phyloP scores from a whole-genome alignment of 2,888 invertebrate genomes.

The Arctia plantaginis region DNA sequence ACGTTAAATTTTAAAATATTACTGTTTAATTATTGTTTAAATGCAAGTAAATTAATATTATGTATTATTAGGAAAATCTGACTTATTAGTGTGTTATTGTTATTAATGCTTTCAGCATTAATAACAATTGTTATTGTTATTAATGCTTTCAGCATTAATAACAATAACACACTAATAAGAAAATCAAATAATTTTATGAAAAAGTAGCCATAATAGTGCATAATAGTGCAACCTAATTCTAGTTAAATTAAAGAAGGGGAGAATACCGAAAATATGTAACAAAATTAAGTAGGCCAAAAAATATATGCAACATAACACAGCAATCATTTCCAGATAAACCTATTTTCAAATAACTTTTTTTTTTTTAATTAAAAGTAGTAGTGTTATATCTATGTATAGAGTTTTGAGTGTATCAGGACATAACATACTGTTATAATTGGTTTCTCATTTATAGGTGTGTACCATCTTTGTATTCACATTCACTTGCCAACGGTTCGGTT shows the following conservation, averaged over 20 bases:
- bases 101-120: too few relatives aligned
- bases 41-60: too few relatives aligned
- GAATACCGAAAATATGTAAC: background rate
- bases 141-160: background rate
- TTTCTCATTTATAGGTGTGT: background rate
- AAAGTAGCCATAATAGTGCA: background rate
- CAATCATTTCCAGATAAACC: background rate
- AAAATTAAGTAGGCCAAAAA: background rate
- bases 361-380: constrained; percentile 5
- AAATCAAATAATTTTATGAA: background rate
- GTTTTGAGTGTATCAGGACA: too few relatives aligned
- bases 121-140: too few relatives aligned
- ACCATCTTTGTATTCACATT: background rate
- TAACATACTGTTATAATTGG: background rate
- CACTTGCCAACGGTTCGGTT: background rate
- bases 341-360: constrained; percentile 5
- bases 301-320: background rate
- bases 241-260: background rate
- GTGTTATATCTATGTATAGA: background rate
- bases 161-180: background rate
- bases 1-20: background rate
- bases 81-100: too few relatives aligned
- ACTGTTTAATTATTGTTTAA: too few relatives aligned
- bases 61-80: too few relatives aligned
- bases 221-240: background rate